phyloP scores from a whole-genome alignment of 2,113 vertebrate genomes.

The Anolis carolinensis region DNA sequence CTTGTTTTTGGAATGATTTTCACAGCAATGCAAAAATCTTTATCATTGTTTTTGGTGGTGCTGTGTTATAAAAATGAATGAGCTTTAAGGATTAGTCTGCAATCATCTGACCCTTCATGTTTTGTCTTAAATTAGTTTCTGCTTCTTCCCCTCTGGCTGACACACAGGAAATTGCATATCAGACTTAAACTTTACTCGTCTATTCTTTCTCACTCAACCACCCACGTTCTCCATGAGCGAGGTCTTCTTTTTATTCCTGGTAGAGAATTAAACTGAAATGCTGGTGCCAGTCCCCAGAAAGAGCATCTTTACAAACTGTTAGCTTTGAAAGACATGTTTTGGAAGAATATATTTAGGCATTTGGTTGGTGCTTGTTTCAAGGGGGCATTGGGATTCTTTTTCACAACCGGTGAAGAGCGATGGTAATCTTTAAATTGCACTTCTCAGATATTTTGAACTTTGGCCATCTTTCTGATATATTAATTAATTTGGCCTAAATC shows the following conservation, averaged over 20 bases:
- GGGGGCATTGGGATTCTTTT: background rate
- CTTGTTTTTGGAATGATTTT: slow-evolving; percentile 5
- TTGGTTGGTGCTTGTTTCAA: too few relatives aligned
- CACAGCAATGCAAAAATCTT: slow-evolving; percentile 18
- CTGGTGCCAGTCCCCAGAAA: background rate
- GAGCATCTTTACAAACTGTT: background rate
- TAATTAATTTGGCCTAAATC: too few relatives aligned
- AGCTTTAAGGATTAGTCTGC: slow-evolving; percentile 40
- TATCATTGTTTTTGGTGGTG: background rate
- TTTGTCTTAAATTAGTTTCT: slow-evolving; percentile 40
- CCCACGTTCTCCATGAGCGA: background rate
- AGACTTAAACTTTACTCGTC: slow-evolving; percentile 28
- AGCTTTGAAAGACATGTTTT: background rate
- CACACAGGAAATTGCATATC: slow-evolving; percentile 21
- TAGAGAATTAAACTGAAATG: slow-evolving; percentile 30
- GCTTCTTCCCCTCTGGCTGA: slow-evolving; percentile 38
- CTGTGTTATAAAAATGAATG: slow-evolving; percentile 29
- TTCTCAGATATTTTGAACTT: background rate
- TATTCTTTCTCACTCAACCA: slow-evolving; percentile 16
- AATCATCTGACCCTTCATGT: slow-evolving; percentile 39
- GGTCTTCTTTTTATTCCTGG: slow-evolving; percentile 36
- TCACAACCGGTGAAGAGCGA: too few relatives aligned
- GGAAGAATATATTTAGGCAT: background rate
- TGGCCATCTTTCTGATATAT: background rate
- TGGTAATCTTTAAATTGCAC: too few relatives aligned